Evolutionary conservation across 2,888 invertebrate genomes (phyloP).

Genomic region (Diarsia mendica): DNA sequence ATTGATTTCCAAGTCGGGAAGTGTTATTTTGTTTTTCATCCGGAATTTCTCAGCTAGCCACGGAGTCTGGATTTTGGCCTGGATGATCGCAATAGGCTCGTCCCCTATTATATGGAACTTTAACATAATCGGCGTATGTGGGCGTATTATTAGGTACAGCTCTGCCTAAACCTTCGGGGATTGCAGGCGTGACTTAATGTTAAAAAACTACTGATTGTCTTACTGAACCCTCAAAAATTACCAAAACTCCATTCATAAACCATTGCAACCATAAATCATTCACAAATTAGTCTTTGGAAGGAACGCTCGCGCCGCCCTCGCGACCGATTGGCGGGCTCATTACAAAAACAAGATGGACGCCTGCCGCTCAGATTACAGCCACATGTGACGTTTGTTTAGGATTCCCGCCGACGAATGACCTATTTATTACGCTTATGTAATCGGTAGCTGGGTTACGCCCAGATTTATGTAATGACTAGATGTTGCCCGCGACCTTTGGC

Average conservation of each 20-base stretch:
- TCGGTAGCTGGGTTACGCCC: slow-evolving; percentile 53
- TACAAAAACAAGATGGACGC: slow-evolving; percentile 84
- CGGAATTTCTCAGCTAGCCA: too few species aligned
- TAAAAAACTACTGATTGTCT: too few species aligned
- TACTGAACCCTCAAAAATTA: background rate
- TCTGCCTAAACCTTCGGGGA: too few species aligned
- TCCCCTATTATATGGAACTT: too few species aligned
- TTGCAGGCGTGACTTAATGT: too few species aligned
- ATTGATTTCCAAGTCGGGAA: too few species aligned
- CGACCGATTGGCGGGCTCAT: slow-evolving; percentile 79
- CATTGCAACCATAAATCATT: slow-evolving; percentile 57
- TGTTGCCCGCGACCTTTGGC: too few species aligned
- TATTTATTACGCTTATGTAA: slow-evolving; percentile 69
- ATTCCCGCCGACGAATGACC: slow-evolving; percentile 74
- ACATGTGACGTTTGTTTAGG: slow-evolving; percentile 63
- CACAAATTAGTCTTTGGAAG: slow-evolving; percentile 52
- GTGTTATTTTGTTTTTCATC: too few species aligned
- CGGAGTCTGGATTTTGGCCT: too few species aligned
- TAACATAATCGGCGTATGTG: too few species aligned
- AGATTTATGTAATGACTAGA: slow-evolving; percentile 5
- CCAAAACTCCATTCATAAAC: slow-evolving; percentile 7
- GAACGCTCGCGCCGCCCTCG: slow-evolving; percentile 79
- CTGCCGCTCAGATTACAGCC: slow-evolving; percentile 79
- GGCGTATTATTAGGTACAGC: too few species aligned
- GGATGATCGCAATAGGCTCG: too few species aligned